Percentiles rank a stretch among this genome's conserved stretches.
These are phyloP conservation scores for Noctua comes DNA, from an alignment of 2,888 invertebrate genomes.

Conservation along the genomic window DNA sequence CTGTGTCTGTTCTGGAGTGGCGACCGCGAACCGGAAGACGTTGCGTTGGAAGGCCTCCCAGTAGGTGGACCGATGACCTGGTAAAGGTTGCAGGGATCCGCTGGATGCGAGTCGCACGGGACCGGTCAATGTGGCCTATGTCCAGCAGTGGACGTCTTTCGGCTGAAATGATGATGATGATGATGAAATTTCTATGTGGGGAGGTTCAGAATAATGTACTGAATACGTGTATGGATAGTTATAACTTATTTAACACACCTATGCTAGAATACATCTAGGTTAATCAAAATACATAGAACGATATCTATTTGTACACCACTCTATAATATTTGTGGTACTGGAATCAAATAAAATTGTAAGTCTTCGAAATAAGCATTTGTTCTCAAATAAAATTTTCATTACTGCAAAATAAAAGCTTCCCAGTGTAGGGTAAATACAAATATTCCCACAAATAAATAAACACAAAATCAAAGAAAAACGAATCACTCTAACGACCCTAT, in stretches of 20 bases:
- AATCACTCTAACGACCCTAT: constrained; percentile 3
- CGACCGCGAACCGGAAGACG: no score
- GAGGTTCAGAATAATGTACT: no score
- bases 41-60: no score
- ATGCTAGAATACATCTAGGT: not conserved
- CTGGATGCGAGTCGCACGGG: no score
- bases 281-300: not conserved
- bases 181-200: no score
- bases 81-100: no score
- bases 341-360: not conserved
- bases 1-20: no score
- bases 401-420: not conserved
- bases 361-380: not conserved
- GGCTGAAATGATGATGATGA: no score
- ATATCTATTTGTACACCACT: not conserved
- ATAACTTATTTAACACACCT: not conserved
- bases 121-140: no score
- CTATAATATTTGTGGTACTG: no score
- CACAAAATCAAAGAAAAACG: constrained; percentile 13
- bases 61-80: no score
- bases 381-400: not conserved
- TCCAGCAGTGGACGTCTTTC: no score
- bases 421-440: not conserved
- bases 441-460: not conserved
- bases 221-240: not conserved